A percentile compares a stretch with the other conserved stretches of the same genome.
Conservation (phyloP, 2,797 vertebrate genomes). For the Pelodytes ibericus region DNA sequence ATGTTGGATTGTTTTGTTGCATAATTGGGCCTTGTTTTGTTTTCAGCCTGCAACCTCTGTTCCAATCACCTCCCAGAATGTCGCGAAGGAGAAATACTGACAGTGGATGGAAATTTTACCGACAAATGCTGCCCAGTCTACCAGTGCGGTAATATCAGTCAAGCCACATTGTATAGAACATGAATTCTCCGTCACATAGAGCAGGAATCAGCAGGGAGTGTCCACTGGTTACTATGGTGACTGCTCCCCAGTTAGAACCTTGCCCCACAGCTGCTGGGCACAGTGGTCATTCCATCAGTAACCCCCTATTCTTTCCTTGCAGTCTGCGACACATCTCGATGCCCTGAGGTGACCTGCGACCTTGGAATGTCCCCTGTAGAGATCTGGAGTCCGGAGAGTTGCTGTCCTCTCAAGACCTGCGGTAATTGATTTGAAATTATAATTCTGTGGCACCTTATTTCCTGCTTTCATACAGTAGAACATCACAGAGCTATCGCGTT, state of each 20-base stretch:
- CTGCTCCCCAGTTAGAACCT: too few species aligned
- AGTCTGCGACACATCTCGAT: constrained; percentile 90
- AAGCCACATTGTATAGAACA: too few species aligned
- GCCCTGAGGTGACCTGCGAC: constrained; percentile 81
- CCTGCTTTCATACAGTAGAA: too few species aligned
- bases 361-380: constrained; percentile 82
- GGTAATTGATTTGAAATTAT: constrained; percentile 81
- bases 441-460: too few species aligned
- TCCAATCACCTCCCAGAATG: constrained; percentile 77
- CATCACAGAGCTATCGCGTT: too few species aligned
- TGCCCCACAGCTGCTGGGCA: too few species aligned
- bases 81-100: constrained; percentile 84
- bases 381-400: constrained; percentile 76
- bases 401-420: constrained; percentile 87
- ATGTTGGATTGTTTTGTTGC: too few species aligned
- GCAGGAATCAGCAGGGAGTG: too few species aligned
- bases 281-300: too few species aligned
- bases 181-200: too few species aligned
- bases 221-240: too few species aligned
- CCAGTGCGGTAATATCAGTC: constrained; percentile 86
- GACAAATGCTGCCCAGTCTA: constrained; percentile 90
- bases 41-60: constrained; percentile 82
- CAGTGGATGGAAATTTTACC: constrained; percentile 79
- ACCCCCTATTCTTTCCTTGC: neutral
- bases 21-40: too few species aligned